Conservation (phyloP, 2,113 vertebrate species). For the Neodontobutis hainanensis region DNA sequence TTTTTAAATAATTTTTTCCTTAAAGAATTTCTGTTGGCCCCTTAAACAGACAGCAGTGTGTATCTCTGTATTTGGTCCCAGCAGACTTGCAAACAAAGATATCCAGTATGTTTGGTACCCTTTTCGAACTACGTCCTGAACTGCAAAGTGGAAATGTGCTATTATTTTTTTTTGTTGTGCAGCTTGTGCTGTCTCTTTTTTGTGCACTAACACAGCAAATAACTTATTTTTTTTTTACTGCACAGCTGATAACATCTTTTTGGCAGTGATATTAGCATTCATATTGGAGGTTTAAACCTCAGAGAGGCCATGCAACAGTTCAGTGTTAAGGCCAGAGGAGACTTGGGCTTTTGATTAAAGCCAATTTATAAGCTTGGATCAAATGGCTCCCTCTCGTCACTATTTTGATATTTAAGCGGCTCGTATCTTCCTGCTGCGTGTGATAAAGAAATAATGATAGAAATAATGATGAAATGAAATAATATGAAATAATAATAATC, state of each 20-base stretch:
- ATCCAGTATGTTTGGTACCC: too few species aligned
- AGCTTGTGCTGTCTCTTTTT: neutral
- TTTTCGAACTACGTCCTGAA: too few species aligned
- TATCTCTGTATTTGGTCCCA: too few species aligned
- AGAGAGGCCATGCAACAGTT: slow-evolving; percentile 4
- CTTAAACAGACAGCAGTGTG: too few species aligned
- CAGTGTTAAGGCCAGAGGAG: neutral
- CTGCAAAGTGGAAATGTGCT: too few species aligned
- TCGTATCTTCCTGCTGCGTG: neutral
- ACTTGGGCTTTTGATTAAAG: neutral
- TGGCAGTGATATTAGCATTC: slow-evolving; percentile 8
- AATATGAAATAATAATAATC: too few species aligned
- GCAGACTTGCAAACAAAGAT: too few species aligned
- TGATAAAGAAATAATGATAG: neutral
- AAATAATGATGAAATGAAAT: too few species aligned
- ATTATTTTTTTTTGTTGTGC: too few species aligned
- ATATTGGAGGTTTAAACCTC: neutral
- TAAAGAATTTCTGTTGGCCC: too few species aligned
- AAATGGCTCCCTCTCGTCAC: neutral
- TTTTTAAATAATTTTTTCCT: too few species aligned
- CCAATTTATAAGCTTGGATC: neutral
- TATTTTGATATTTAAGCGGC: neutral
- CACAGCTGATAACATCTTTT: neutral
- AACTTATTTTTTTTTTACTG: neutral
- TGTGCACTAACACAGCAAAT: neutral